A percentile compares a stretch with the other conserved stretches of the same genome.
phyloP scores from a whole-genome alignment of 2,888 invertebrate genomes.

The Branchellion lobata region DNA sequence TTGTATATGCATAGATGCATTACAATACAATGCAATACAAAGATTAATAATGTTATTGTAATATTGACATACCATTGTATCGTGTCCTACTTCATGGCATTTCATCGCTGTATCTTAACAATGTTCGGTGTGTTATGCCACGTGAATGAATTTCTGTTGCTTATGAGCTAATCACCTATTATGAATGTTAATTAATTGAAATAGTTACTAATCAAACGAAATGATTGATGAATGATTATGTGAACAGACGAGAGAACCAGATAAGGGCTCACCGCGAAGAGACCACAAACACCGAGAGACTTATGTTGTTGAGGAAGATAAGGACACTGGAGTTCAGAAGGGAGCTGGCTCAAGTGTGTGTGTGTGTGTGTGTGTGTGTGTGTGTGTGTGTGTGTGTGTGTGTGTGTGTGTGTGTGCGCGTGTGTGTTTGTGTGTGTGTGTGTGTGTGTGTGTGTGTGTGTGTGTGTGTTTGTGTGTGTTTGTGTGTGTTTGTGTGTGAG shows the following conservation, averaged over 20 bases:
- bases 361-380: background rate
- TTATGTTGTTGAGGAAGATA: conserved; percentile 44
- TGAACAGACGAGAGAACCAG: conserved; percentile 41
- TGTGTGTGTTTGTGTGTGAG: too few species aligned
- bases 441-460: background rate
- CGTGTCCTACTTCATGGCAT: too few species aligned
- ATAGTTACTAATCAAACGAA: background rate
- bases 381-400: too few species aligned
- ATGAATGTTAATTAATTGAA: background rate
- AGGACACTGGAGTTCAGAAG: conserved; percentile 43
- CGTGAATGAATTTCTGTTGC: background rate
- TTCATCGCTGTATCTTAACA: too few species aligned
- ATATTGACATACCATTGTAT: too few species aligned
- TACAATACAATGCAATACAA: too few species aligned
- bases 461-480: background rate
- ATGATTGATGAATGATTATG: too few species aligned
- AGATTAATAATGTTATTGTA: too few species aligned
- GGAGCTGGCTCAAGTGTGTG: conserved; percentile 35
- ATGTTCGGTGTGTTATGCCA: too few species aligned
- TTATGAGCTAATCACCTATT: background rate
- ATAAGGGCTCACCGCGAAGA: conserved; percentile 42
- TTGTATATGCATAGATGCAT: too few species aligned
- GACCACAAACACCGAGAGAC: conserved; percentile 45
- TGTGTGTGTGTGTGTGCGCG: too few species aligned
- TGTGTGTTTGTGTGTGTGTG: conserved; percentile 1